Evolutionary conservation across 2,113 vertebrate genomes (phyloP).

Genomic region (Polypterus senegalus): DNA sequence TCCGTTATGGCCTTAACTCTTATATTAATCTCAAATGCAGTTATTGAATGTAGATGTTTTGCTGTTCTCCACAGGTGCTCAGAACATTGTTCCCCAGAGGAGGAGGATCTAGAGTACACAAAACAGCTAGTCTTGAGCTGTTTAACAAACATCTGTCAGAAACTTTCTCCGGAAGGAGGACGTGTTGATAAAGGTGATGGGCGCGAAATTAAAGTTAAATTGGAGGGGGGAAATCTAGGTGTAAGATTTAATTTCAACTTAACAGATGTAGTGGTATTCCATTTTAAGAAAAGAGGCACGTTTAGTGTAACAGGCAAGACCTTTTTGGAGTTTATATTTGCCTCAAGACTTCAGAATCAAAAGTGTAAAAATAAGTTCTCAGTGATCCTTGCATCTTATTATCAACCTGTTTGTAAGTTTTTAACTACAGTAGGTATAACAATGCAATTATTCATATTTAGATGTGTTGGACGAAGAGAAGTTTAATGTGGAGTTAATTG

Average conservation of each 20-base stretch:
- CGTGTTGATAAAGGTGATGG: conserved; percentile 51
- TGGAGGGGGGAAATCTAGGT: too few relatives aligned
- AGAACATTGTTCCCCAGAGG: conserved; percentile 44
- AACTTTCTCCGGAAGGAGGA: conserved; percentile 52
- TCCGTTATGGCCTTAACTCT: too few relatives aligned
- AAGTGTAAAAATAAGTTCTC: neutral
- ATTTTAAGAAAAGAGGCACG: too few relatives aligned
- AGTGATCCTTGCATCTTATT: neutral
- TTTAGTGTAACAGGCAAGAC: too few relatives aligned
- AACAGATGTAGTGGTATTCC: too few relatives aligned
- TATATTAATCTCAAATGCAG: too few relatives aligned
- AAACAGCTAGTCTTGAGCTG: conserved; percentile 88
- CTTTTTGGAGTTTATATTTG: too few relatives aligned
- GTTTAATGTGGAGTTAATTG: conserved; percentile 87
- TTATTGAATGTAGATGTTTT: too few relatives aligned
- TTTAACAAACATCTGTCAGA: conserved; percentile 72
- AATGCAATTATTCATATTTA: conserved; percentile 24
- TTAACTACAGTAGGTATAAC: too few relatives aligned
- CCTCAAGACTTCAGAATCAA: too few relatives aligned
- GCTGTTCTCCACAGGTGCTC: conserved; percentile 50
- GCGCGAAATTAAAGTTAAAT: too few relatives aligned
- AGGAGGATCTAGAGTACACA: conserved; percentile 74
- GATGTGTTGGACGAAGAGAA: conserved; percentile 79
- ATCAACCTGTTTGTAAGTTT: neutral
- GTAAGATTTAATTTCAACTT: too few relatives aligned